Base-by-base conservation (phyloP, 2,113 vertebrate genomes). In the Hippolais icterina region DNA sequence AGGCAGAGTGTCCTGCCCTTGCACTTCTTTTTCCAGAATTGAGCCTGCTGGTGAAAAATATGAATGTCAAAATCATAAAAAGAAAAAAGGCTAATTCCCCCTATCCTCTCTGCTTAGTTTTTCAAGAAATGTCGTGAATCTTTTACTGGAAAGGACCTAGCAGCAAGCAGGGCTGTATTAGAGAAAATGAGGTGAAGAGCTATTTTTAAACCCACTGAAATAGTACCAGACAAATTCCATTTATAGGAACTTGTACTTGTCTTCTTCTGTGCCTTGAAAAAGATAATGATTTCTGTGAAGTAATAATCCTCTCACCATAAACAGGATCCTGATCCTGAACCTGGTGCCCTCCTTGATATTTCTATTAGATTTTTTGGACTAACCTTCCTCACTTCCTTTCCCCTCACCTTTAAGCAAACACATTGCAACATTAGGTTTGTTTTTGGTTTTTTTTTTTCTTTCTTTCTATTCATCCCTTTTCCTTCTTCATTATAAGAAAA, bases 131-230 rank as follows among this genome's bases (percentile, higher is more conserved):
- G 50, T 70, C 0, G 0, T 59, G 82, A 78, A 87, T 88, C 61
- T 92, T 94, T 94, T 83, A 50, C 60, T 81, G 66, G 83, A 84
- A 72, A 74, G 89, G 56, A 42, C 54, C 53, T 57, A 90, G 82
- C 35, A 82, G 76, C 74, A 93, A 63, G 41, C 59, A 49, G 52
- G 46, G 42, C 71, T 93, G 68, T 82, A 87, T 95, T 84, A 90
- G 71, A 87, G 86, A 94, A 97, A 96, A 95, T 93, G 91, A 97
- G 86, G 90, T 93, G 59, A 25, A 39, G 12, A 27, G 76, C 71
- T 98, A 97, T 97, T 97, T 98, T 97, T 97, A 98, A 96, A 89
- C 28, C 5, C n/a, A 49, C 78, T 84, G 54, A 95, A 98, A 97
- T 94, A 97, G 96, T 63, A 97, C 69, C 91, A 75, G 91, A 87